phyloP scores from a whole-genome alignment of 2,113 vertebrate genomes.

The Microcebus griseorufus region DNA sequence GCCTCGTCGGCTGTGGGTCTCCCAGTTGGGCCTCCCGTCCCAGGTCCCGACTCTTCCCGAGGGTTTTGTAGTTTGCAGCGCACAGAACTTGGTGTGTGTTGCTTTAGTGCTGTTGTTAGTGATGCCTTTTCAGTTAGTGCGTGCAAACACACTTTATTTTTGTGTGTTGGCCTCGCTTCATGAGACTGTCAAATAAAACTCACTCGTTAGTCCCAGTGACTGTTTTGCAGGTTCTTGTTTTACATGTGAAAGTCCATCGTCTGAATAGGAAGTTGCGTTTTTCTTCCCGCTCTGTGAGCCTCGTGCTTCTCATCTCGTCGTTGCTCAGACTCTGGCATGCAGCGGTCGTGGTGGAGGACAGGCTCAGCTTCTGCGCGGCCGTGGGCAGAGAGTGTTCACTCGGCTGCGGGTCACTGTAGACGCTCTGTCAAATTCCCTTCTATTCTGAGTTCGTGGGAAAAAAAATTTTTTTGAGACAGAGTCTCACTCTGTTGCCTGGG shows the following conservation, averaged over 20 bases:
- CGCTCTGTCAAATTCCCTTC: no score
- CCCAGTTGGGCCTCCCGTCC: rapidly evolving
- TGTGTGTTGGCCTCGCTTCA: rapidly evolving
- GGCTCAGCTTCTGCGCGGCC: rapidly evolving
- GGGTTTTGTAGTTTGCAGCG: neutral
- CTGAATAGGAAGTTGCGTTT: rapidly evolving
- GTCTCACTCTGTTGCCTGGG: no score
- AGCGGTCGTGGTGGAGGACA: rapidly evolving
- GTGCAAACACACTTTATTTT: rapidly evolving
- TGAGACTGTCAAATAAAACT: neutral
- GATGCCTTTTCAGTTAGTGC: rapidly evolving
- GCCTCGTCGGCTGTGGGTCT: rapidly evolving
- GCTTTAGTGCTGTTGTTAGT: neutral
- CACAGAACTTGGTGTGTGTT: rapidly evolving
- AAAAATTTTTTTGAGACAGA: no score
- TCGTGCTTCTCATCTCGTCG: neutral
- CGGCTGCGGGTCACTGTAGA: rapidly evolving
- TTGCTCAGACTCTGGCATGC: rapidly evolving
- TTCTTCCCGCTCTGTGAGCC: rapidly evolving
- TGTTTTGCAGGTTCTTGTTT: neutral
- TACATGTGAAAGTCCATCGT: rapidly evolving
- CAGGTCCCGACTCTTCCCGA: neutral
- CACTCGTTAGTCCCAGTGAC: rapidly evolving
- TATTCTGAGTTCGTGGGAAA: no score
- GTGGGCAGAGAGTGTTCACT: neutral